These are phyloP conservation scores for Drosophila kokeensis DNA, from an alignment of 2,888 invertebrate species.

Conservation along the genomic window DNA sequence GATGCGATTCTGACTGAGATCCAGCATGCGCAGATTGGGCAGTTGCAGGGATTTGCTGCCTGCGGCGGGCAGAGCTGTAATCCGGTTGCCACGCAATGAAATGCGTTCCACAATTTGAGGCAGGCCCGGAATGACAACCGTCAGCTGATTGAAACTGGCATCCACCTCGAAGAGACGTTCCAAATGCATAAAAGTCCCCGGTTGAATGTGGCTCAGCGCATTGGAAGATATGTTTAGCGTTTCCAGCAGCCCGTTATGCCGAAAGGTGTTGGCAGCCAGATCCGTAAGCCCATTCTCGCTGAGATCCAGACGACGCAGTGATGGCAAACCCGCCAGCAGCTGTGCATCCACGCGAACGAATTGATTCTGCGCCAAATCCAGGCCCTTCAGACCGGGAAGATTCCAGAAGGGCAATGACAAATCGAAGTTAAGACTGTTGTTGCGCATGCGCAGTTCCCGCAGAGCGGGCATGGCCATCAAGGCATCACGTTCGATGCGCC, in stretches of 20 bases:
- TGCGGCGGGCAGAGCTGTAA: constrained; percentile 88
- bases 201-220: constrained; percentile 89
- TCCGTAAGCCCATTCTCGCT: constrained; percentile 90
- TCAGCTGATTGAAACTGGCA: constrained; percentile 89
- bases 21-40: constrained; percentile 90
- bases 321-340: constrained; percentile 91
- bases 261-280: constrained; percentile 90
- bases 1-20: constrained; percentile 91
- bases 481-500: constrained; percentile 91
- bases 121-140: constrained; percentile 91
- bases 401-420: constrained; percentile 93
- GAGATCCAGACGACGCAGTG: constrained; percentile 90
- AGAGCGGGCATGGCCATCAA: constrained; percentile 93
- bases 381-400: constrained; percentile 92
- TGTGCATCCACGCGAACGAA: constrained; percentile 90
- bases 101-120: constrained; percentile 92
- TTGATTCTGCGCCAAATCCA: constrained; percentile 92
- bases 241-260: constrained; percentile 90
- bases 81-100: constrained; percentile 90
- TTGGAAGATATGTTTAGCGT: constrained; percentile 93
- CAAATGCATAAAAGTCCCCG: constrained; percentile 91
- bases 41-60: constrained; percentile 90
- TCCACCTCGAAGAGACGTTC: constrained; percentile 92
- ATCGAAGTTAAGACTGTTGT: constrained; percentile 92
- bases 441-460: constrained; percentile 91